phyloP scores from a whole-genome alignment of 53 echinoderm and acorn worm species.

The Apostichopus leukothele region DNA sequence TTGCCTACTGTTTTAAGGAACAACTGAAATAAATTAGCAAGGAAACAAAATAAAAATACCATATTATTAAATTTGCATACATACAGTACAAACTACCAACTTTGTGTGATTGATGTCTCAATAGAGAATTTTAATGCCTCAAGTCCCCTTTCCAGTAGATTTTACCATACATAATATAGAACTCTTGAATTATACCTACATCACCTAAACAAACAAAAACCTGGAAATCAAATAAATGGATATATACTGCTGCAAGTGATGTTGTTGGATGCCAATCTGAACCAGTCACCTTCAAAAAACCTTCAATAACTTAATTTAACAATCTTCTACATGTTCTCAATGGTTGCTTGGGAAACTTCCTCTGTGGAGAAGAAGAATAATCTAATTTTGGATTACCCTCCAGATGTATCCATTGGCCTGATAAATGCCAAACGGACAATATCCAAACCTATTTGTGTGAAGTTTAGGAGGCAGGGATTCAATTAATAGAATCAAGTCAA shows the following conservation, averaged over 20 bases:
- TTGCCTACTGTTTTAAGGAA: too few relatives aligned
- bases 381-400: constrained; percentile 3
- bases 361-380: background rate
- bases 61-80: too few relatives aligned
- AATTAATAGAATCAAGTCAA: background rate
- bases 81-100: too few relatives aligned
- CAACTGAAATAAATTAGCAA: too few relatives aligned
- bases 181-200: background rate
- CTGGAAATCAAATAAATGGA: background rate
- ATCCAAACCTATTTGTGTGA: constrained; percentile 9
- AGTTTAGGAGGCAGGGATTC: background rate
- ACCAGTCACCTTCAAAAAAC: background rate
- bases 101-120: too few relatives aligned
- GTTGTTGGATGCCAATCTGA: background rate
- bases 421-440: background rate
- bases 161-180: background rate
- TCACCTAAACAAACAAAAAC: background rate
- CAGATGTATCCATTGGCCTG: constrained; percentile 36
- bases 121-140: too few relatives aligned
- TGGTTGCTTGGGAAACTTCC: background rate
- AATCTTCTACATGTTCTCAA: background rate
- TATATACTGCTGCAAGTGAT: background rate
- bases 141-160: too few relatives aligned
- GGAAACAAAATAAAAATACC: too few relatives aligned
- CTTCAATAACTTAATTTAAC: background rate